Evolutionary conservation across 2,113 vertebrate genomes (phyloP).

Genomic region (Azemiops feae): DNA sequence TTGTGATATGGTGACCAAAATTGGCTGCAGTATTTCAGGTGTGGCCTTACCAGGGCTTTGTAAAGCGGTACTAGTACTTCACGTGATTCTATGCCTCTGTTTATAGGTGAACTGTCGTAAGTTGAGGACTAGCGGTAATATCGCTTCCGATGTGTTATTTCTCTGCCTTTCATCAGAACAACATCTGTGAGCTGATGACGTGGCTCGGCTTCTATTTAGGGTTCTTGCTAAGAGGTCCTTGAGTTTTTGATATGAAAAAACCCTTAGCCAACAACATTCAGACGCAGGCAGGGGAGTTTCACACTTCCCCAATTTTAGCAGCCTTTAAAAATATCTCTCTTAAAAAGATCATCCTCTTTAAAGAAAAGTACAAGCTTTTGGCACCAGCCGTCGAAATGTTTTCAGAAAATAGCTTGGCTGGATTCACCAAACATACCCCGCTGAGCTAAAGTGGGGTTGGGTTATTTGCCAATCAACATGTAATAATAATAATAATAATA

Average conservation of each 20-base stretch:
- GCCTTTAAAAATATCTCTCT: neutral
- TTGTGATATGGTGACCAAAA: no score
- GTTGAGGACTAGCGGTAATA: neutral
- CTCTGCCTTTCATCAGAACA: neutral
- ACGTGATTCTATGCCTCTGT: no score
- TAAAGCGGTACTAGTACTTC: no score
- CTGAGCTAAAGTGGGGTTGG: neutral
- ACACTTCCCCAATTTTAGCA: neutral
- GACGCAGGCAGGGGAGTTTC: neutral
- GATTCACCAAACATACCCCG: neutral
- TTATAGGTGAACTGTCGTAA: no score
- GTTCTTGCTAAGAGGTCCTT: neutral
- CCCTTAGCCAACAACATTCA: neutral
- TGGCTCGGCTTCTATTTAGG: neutral
- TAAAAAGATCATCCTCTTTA: neutral
- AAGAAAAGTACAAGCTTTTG: neutral
- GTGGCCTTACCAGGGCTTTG: no score
- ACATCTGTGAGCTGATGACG: neutral
- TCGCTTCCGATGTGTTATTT: neutral
- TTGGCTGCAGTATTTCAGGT: no score
- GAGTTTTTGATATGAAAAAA: neutral
- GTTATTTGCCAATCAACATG: neutral
- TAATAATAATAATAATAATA: no score
- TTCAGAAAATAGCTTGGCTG: neutral
- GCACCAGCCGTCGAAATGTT: neutral